Evolutionary conservation across 2,113 vertebrate species (phyloP).

Genomic region (Callithrix jacchus): DNA sequence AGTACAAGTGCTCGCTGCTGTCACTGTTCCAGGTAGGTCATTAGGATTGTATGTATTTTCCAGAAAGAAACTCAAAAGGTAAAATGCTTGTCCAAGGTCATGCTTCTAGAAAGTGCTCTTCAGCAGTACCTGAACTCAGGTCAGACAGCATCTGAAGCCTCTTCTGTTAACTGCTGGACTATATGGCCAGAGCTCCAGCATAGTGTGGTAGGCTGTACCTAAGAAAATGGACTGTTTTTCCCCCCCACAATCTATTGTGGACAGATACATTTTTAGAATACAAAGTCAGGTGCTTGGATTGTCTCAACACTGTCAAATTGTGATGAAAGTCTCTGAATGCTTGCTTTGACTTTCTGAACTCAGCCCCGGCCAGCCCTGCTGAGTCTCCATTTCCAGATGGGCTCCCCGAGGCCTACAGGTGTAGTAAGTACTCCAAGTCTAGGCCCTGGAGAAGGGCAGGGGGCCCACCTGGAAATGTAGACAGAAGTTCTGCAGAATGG

Average conservation of each 20-base stretch:
- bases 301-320: neutral
- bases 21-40: neutral
- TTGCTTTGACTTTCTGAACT: neutral
- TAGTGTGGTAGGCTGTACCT: neutral
- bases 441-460: too few species aligned
- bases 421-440: too few species aligned
- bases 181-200: neutral
- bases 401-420: too few species aligned
- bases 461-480: neutral
- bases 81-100: neutral
- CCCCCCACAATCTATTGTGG: neutral
- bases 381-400: too few species aligned
- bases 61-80: neutral
- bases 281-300: neutral
- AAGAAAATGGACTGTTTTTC: neutral
- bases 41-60: neutral
- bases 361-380: neutral
- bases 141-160: neutral
- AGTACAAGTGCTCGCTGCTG: rapidly evolving
- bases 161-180: neutral
- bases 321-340: neutral
- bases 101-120: neutral
- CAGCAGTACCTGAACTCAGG: neutral
- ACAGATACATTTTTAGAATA: neutral
- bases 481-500: neutral